Evolutionary conservation across 2,797 vertebrate species (phyloP).

Genomic region (Tachyglossus aculeatus): DNA sequence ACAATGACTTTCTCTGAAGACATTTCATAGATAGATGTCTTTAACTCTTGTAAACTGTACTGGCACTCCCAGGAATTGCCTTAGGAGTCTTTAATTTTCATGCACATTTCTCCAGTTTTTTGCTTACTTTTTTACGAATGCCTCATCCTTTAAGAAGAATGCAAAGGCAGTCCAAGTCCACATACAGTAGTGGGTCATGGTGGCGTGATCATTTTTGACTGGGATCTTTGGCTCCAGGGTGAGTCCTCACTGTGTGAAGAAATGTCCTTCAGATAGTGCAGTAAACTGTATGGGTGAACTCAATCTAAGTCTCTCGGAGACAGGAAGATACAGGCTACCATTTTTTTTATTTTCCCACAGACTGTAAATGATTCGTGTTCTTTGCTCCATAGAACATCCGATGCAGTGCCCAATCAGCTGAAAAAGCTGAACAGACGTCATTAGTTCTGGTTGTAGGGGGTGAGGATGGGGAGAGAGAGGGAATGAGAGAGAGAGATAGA

Average conservation of each 20-base stretch:
- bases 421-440: slow-evolving; percentile 76
- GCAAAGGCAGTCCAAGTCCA: neutral
- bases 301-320: slow-evolving; percentile 50
- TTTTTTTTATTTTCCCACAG: slow-evolving; percentile 49
- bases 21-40: too few species aligned
- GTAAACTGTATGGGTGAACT: slow-evolving; percentile 22
- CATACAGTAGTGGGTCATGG: neutral
- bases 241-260: neutral
- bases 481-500: neutral
- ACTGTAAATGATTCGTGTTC: slow-evolving; percentile 73
- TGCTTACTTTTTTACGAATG: neutral
- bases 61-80: neutral
- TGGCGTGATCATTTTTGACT: neutral
- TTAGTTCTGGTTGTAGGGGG: slow-evolving; percentile 25
- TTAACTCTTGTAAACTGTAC: neutral
- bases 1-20: too few species aligned
- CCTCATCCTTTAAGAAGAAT: slow-evolving; percentile 7
- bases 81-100: slow-evolving; percentile 1
- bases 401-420: slow-evolving; percentile 79
- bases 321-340: slow-evolving; percentile 58
- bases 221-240: neutral
- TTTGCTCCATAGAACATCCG: slow-evolving; percentile 83
- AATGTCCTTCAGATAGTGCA: neutral
- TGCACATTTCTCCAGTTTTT: neutral
- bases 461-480: neutral